phyloP scores from a whole-genome alignment of 1,140 invertebrate species.

The Megalonaias nervosa region DNA sequence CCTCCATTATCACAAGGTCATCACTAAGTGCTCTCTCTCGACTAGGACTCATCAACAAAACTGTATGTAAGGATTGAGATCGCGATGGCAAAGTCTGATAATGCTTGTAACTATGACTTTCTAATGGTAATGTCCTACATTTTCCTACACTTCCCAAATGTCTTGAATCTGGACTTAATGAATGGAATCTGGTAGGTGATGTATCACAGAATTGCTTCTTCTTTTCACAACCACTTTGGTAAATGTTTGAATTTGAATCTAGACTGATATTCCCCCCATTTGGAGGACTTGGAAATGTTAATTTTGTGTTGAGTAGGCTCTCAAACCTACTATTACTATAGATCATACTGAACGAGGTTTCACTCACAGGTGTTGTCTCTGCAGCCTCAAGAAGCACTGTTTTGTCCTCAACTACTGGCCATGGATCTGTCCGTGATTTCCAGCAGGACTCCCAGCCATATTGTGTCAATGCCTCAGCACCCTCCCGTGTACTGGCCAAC shows the following conservation, averaged over 20 bases:
- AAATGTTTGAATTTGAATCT: no score
- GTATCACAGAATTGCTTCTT: no score
- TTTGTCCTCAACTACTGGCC: constrained; percentile 84
- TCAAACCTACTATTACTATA: constrained; percentile 24
- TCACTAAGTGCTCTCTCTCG: no score
- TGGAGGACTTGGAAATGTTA: no score
- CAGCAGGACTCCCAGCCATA: constrained; percentile 88
- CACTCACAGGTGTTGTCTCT: constrained; percentile 7
- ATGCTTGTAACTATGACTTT: neutral
- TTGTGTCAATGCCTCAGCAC: constrained; percentile 82
- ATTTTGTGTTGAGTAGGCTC: constrained; percentile 13
- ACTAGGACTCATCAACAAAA: no score
- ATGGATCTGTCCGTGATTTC: constrained; percentile 81
- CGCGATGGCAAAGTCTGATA: constrained; percentile 18
- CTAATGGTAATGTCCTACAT: constrained; percentile 17
- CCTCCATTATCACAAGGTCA: no score
- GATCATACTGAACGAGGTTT: constrained; percentile 31
- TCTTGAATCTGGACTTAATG: no score
- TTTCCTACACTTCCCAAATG: neutral
- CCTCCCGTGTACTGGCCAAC: constrained; percentile 85
- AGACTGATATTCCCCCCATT: no score
- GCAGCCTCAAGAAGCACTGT: constrained; percentile 57
- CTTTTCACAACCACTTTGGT: no score
- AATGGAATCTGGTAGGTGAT: no score
- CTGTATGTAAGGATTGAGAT: constrained; percentile 14